Evolutionary conservation across 2,888 invertebrate genomes (phyloP), one percentile per base, ranked within the genome.

Genomic region (Coenonympha glycerion): DNA sequence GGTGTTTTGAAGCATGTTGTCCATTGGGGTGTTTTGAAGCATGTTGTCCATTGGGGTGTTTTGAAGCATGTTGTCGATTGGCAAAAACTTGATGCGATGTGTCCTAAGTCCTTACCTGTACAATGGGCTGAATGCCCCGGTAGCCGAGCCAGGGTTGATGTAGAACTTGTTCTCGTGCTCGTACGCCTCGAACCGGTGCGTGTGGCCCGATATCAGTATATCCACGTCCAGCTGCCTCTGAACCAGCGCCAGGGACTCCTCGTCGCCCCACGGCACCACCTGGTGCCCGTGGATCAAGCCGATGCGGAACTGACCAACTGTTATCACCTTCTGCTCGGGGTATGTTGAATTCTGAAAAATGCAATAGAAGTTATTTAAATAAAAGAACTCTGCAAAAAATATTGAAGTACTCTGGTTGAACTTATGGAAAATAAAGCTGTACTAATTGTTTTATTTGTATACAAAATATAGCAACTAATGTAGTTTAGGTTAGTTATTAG

Each of bases 141-240:
- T 99, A 2, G 98, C 99, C 3, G 98, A 98, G 6, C 99, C 99
- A 3, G 99, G 99, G 82, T 99, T 99, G 47, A 99, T 98, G 78
- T 97, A 99, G 84, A 99, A 99, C 79, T 98, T 97, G 71, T 96
- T 98, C 73, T 98, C 98, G 86, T 98, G 96, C 75, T 99, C 99
- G 64, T 97, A 98, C 0, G 98, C 98, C 72, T 98, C 97, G 84
- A 99, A 99, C 67, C 96, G 95, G 80, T 99, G 99, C 0, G 99
- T 99, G 76, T 99, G 99, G 0, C 99, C 99, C 0, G 98, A 96
- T 71, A 99, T 99, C 37, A 99, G 88, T 65, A 99, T 98, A 79
- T 99, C 99, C 1, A 99, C 99, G 72, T 99, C 99, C 18, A 99
- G 84, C 76, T 99, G 99, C 26, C 99, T 89, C 72, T 99, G 99